Evolutionary conservation across 2,888 invertebrate species (phyloP), one percentile per base, ranked within the genome.

Genomic region (Sipha maydis): DNA sequence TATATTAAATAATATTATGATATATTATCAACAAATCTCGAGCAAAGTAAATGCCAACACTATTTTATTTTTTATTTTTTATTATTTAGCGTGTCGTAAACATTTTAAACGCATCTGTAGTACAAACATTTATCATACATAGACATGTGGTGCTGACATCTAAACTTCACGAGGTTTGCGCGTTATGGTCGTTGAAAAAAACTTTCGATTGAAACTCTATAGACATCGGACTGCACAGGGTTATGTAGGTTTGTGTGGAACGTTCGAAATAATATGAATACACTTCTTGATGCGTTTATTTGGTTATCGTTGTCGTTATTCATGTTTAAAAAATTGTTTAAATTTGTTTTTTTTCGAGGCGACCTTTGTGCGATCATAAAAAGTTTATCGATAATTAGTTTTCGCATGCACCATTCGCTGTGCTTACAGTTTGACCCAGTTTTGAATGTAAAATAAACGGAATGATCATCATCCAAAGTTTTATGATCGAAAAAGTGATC

Each of bases 141-240:
- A 95, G 95, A 91, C 96, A 97, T 91, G 93, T 97, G 3, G 96
- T 97, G 0, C 91, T 97, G 71, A 97, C 97, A 14, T 96, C 96
- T 91, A 97, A 97, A 92, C 97, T 97, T 92, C 97, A 97, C 91
- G 97, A 97, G 91, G 97, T 97, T 0, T 97, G 93, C 91, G 95
- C 96, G 9, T 91, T 96, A 80, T 97, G 97, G 94, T 96, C 97
- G n/a, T 96, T 97, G 0, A 94, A 93, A 90, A 94, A 94, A 84
- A 95, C 96, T 0, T 98, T 95, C 91, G 95, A 96, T 91, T 97
- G 97, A 97, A 97, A 97, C 92, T 92, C 97, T 0, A 92, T 94
- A 91, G 96, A 96, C 90, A 93, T 96, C 83, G 97, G 97, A 1
- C 96, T 96, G 0, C 94, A 95, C 89, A 92, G 94, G 79, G 96